Percentiles rank a stretch among this genome's conserved stretches.
Conservation (phyloP, 2,113 vertebrate genomes). For the Xiphophorus hellerii region DNA sequence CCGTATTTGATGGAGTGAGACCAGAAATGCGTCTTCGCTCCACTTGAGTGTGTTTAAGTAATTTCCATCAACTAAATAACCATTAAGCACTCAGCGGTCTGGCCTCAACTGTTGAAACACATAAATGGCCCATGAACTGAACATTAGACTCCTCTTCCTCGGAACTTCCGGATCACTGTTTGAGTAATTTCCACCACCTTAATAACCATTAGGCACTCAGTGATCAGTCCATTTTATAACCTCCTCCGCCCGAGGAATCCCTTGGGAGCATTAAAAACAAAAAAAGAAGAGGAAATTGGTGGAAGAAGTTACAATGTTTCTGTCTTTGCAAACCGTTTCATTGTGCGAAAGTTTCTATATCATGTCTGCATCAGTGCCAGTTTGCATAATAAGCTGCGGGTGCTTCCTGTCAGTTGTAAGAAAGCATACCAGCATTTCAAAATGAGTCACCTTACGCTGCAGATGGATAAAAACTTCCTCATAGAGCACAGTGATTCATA, state of each 20-base stretch:
- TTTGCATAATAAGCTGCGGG: constrained; percentile 5
- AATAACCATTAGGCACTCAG: constrained; percentile 66
- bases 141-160: constrained; percentile 60
- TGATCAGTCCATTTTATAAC: background rate
- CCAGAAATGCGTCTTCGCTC: constrained; percentile 45
- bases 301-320: constrained; percentile 23
- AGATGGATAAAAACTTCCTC: background rate
- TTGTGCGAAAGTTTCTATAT: background rate
- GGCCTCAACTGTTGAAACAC: constrained; percentile 51
- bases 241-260: background rate
- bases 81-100: constrained; percentile 65
- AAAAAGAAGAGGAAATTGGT: constrained; percentile 31
- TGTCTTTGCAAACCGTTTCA: constrained; percentile 1
- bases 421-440: constrained; percentile 2
- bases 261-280: constrained; percentile 8
- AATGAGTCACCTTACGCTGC: constrained; percentile 36
- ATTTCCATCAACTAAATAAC: constrained; percentile 71
- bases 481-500: constrained; percentile 1
- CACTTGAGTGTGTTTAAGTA: constrained; percentile 50
- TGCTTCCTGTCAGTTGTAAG: constrained; percentile 16
- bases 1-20: constrained; percentile 44
- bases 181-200: constrained; percentile 54
- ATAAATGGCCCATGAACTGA: constrained; percentile 61
- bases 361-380: background rate
- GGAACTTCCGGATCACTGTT: constrained; percentile 37